Conservation (phyloP, 2,113 vertebrate species). For the Ariopsis seemanni region DNA sequence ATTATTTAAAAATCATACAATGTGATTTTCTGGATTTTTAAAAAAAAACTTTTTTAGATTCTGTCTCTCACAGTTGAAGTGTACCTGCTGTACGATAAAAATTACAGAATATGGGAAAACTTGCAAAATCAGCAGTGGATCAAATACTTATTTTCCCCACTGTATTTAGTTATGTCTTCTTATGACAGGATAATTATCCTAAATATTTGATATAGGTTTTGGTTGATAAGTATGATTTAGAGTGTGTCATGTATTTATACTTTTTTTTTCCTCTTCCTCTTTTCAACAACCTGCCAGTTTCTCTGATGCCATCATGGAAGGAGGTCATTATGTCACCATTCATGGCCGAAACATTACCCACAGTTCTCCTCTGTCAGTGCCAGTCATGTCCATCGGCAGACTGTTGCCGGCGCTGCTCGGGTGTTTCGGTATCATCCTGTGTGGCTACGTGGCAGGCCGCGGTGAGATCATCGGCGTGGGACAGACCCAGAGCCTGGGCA, state of each 20-base stretch:
- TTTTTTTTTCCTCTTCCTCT: not conserved
- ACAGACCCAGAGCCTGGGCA: constrained; percentile 91
- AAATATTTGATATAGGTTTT: not conserved
- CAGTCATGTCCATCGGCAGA: constrained; percentile 89
- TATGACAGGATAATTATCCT: not conserved
- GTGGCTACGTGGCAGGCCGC: constrained; percentile 91
- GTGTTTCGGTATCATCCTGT: constrained; percentile 95
- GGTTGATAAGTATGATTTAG: not conserved
- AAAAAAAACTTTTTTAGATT: no score
- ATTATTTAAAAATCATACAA: no score
- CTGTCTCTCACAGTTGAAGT: no score
- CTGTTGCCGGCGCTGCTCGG: constrained; percentile 94
- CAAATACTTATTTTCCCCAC: no score
- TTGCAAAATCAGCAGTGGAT: no score
- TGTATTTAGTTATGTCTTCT: not conserved
- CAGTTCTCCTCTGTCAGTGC: constrained; percentile 64
- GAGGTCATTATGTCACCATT: constrained; percentile 60
- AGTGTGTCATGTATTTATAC: not conserved
- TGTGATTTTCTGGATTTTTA: no score
- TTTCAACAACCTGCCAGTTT: constrained; percentile 17
- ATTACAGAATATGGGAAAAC: no score
- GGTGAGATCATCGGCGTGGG: constrained; percentile 85
- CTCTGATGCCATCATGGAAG: constrained; percentile 65
- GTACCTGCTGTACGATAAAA: no score
- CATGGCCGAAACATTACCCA: constrained; percentile 75